These are phyloP conservation scores for Blennius ocellaris DNA, from an alignment of 2,113 vertebrate genomes.

Conservation along the genomic window DNA sequence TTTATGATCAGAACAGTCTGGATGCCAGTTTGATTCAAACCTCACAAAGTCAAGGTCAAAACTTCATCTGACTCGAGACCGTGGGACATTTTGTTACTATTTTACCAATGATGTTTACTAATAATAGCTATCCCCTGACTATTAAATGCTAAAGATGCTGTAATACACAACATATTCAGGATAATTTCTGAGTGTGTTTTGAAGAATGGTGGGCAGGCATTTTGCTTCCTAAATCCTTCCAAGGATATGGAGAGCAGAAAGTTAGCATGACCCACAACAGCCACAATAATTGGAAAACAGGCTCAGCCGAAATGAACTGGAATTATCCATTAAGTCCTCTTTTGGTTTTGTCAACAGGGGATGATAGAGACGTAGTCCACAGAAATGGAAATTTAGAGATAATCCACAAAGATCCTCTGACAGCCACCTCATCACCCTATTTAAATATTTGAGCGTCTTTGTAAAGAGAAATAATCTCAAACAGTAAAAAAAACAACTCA, in stretches of 20 bases:
- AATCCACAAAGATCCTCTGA: conserved; percentile 53
- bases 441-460: conserved; percentile 61
- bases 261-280: not conserved
- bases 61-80: too few species aligned
- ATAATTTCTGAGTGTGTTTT: too few species aligned
- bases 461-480: conserved; percentile 30
- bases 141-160: too few species aligned
- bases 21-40: too few species aligned
- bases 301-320: conserved; percentile 2
- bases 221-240: not conserved
- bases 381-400: conserved; percentile 44
- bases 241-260: not conserved
- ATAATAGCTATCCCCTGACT: too few species aligned
- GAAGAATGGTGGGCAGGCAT: too few species aligned
- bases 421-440: conserved; percentile 54
- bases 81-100: too few species aligned
- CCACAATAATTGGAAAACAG: conserved; percentile 3
- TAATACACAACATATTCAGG: too few species aligned
- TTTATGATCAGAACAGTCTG: too few species aligned
- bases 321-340: conserved; percentile 21
- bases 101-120: too few species aligned
- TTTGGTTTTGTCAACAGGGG: conserved; percentile 33
- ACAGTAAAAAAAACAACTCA: conserved; percentile 16
- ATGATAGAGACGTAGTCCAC: conserved; percentile 9
- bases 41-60: too few species aligned